Percentiles rank a stretch among this genome's conserved stretches.
phyloP scores from a whole-genome alignment of 2,113 vertebrate species.

The Chaetodon trifascialis region DNA sequence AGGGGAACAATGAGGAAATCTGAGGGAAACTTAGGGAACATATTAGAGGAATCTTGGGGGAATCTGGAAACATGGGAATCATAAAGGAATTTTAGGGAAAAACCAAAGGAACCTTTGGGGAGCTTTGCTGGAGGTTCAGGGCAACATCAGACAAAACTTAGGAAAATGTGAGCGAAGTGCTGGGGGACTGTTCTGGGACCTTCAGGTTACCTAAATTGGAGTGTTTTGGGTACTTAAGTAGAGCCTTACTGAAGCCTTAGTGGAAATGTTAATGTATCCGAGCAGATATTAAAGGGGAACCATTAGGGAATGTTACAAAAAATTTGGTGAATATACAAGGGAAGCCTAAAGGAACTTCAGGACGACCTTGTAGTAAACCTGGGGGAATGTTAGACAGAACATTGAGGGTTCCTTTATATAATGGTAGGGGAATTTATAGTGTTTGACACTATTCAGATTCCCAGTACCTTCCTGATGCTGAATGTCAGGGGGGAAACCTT shows the following conservation, averaged over 20 bases:
- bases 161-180: background rate
- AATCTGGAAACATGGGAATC: background rate
- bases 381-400: no score
- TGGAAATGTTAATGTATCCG: background rate
- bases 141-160: background rate
- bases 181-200: background rate
- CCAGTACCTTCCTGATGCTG: slow-evolving; percentile 74
- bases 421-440: background rate
- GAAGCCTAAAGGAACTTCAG: background rate
- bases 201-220: background rate
- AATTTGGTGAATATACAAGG: background rate
- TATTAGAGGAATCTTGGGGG: background rate
- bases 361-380: no score
- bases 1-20: background rate
- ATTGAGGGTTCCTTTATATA: background rate
- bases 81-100: background rate
- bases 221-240: background rate
- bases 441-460: no score
- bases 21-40: background rate
- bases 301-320: no score
- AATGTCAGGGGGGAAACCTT: slow-evolving; percentile 88
- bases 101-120: background rate
- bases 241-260: background rate
- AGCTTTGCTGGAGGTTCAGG: background rate
- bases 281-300: background rate